phyloP scores from a whole-genome alignment of 1,140 invertebrate genomes.

The Notospermus geniculatus region DNA sequence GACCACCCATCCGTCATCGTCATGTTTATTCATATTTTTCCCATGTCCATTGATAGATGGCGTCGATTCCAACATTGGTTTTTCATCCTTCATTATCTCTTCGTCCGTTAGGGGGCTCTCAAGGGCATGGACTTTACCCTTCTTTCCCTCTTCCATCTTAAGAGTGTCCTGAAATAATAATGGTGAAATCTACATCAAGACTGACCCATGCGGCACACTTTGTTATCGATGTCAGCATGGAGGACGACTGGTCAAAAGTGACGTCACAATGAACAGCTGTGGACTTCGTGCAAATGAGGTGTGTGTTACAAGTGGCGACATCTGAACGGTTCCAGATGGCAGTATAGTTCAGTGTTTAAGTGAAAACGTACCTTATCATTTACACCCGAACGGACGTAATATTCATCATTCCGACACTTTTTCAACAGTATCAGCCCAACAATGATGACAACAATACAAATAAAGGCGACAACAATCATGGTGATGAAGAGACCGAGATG shows the following conservation, averaged over 20 bases:
- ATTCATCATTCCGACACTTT: background rate
- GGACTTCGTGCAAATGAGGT: background rate
- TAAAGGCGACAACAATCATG: background rate
- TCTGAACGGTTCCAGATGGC: background rate
- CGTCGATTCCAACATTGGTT: background rate
- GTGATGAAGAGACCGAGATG: constrained; percentile 2
- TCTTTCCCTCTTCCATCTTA: background rate
- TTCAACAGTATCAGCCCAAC: constrained; percentile 2
- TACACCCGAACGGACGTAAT: background rate
- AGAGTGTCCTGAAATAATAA: background rate
- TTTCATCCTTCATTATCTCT: constrained; percentile 7
- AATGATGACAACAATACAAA: constrained; percentile 1
- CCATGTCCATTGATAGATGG: background rate
- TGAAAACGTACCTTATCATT: background rate
- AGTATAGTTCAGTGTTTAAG: no score
- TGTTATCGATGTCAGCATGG: background rate
- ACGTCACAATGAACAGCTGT: background rate
- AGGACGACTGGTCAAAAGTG: background rate
- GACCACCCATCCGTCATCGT: constrained; percentile 2
- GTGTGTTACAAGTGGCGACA: background rate
- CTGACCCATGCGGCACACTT: background rate
- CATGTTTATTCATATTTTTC: background rate
- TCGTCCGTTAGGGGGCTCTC: constrained; percentile 3
- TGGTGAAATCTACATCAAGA: background rate
- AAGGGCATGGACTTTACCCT: background rate